These are phyloP conservation scores for Phymanthus crucifer DNA, from an alignment of 92 coral and sea anemone species.

Conservation along the genomic window DNA sequence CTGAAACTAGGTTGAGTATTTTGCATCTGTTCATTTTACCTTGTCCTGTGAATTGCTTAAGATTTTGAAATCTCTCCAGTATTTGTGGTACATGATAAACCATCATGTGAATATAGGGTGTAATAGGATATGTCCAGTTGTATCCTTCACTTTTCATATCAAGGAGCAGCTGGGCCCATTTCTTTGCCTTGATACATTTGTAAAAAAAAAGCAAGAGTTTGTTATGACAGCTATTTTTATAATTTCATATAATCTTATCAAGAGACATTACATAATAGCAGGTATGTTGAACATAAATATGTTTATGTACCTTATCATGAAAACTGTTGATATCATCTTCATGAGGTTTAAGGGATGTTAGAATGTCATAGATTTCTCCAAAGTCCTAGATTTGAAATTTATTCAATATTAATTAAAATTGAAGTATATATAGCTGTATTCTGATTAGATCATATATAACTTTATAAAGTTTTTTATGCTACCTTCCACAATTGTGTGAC, in stretches of 20 bases:
- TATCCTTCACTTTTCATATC: conserved; percentile 48
- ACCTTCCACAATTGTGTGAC: conserved; percentile 42
- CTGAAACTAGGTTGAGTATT: background rate
- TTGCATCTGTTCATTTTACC: conserved; percentile 25
- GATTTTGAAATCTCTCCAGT: conserved; percentile 32
- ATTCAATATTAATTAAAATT: background rate
- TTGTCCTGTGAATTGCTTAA: conserved; percentile 57
- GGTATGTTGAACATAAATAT: background rate
- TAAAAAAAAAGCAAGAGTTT: conserved; percentile 9
- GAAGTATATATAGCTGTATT: conserved; percentile 9
- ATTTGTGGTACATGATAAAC: conserved; percentile 51
- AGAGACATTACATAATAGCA: background rate
- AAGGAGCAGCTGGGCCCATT: conserved; percentile 45
- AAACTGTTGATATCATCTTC: conserved; percentile 31
- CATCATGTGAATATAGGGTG: conserved; percentile 63
- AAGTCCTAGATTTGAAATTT: conserved; percentile 31
- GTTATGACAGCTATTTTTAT: conserved; percentile 2
- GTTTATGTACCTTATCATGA: conserved; percentile 21
- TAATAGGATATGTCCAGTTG: conserved; percentile 43
- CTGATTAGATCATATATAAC: conserved; percentile 5
- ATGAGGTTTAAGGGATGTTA: conserved; percentile 18
- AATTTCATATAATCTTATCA: background rate
- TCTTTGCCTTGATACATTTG: conserved; percentile 27
- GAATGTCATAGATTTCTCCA: conserved; percentile 31
- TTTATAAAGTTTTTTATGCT: conserved; percentile 4